phyloP scores from a whole-genome alignment of 2,797 vertebrate species.

The Artibeus lituratus region DNA sequence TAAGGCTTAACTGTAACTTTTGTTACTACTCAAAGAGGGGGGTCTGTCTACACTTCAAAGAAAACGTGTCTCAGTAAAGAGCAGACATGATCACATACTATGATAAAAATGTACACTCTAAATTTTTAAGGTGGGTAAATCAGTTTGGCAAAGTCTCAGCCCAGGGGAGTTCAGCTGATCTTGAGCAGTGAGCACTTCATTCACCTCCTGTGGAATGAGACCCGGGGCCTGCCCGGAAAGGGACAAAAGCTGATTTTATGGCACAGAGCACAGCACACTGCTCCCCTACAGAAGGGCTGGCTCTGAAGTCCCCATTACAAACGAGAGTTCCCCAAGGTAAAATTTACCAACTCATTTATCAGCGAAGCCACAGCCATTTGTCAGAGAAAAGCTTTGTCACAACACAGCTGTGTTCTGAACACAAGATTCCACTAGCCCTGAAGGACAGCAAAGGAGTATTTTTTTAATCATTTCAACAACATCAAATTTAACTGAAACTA shows the following conservation, averaged over 20 bases:
- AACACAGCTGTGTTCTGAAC: neutral
- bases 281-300: slow-evolving; percentile 11
- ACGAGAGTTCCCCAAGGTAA: slow-evolving; percentile 7
- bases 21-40: slow-evolving; percentile 39
- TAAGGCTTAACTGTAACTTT: slow-evolving; percentile 24
- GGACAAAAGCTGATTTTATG: neutral
- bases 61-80: slow-evolving; percentile 45
- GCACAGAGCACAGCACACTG: rapidly evolving
- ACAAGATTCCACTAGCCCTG: neutral
- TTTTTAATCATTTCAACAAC: slow-evolving; percentile 51
- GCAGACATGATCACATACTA: slow-evolving; percentile 37
- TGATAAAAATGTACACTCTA: slow-evolving; percentile 15
- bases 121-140: slow-evolving; percentile 13
- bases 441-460: neutral
- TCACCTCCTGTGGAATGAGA: slow-evolving; percentile 25
- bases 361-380: slow-evolving; percentile 43
- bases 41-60: slow-evolving; percentile 31
- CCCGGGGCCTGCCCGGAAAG: neutral
- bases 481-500: slow-evolving; percentile 48
- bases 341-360: slow-evolving; percentile 32
- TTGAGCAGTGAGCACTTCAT: neutral
- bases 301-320: slow-evolving; percentile 32
- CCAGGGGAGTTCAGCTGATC: neutral
- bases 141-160: slow-evolving; percentile 43
- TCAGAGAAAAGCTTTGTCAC: slow-evolving; percentile 58